phyloP scores from a whole-genome alignment of 2,797 vertebrate species.

The Potorous gilbertii region DNA sequence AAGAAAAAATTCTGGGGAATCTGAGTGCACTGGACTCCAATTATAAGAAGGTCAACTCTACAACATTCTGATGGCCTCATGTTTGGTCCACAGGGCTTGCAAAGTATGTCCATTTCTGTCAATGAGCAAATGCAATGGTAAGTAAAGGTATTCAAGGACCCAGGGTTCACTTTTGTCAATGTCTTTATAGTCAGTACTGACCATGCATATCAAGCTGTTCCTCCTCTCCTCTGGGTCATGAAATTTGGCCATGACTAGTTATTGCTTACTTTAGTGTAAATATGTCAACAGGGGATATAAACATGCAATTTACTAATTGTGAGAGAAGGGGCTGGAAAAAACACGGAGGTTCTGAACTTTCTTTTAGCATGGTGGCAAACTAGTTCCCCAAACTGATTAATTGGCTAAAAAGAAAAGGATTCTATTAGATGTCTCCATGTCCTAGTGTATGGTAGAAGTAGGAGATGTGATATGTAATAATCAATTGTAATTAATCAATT shows the following conservation, averaged over 20 bases:
- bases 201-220: background rate
- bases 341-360: background rate
- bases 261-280: conserved; percentile 5
- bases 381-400: background rate
- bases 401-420: background rate
- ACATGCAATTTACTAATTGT: background rate
- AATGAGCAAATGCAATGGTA: background rate
- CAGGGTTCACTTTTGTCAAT: background rate
- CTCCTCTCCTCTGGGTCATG: background rate
- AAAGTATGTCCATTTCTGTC: background rate
- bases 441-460: background rate
- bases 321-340: background rate
- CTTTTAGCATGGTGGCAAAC: background rate
- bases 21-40: background rate
- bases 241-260: background rate
- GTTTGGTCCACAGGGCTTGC: background rate
- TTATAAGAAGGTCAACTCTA: conserved; percentile 6
- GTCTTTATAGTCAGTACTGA: background rate
- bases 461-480: conserved; percentile 3
- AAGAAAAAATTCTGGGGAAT: background rate
- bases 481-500: background rate
- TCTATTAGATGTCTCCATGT: background rate
- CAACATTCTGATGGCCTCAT: background rate
- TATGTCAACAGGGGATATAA: background rate
- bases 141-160: background rate